Percentiles rank a stretch among this genome's conserved stretches.
Evolutionary conservation across 2,113 vertebrate genomes (phyloP).

Genomic region (Cromileptes altivelis): DNA sequence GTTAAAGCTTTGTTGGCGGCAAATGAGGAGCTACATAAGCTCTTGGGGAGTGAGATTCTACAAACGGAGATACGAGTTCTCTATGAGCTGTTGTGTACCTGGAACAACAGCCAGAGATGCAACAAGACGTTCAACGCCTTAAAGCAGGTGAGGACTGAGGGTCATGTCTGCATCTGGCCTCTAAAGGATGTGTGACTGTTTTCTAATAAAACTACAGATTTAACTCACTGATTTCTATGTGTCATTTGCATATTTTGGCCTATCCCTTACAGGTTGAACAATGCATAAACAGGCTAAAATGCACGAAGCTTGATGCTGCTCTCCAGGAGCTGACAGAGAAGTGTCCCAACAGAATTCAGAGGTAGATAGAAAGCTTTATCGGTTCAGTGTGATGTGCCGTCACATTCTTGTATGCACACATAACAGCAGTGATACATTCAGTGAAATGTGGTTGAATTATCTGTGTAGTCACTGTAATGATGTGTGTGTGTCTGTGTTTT

Average conservation of each 20-base stretch:
- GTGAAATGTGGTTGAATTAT: not conserved
- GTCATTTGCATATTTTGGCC: not conserved
- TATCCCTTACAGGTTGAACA: constrained; percentile 81
- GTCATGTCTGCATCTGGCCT: too few species aligned
- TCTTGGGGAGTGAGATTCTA: constrained; percentile 74
- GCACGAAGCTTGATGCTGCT: constrained; percentile 81
- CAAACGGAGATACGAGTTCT: constrained; percentile 81
- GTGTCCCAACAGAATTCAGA: constrained; percentile 77
- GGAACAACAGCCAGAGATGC: constrained; percentile 73
- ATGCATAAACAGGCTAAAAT: constrained; percentile 82
- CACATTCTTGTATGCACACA: not conserved
- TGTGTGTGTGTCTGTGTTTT: not conserved
- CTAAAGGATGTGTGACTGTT: too few species aligned
- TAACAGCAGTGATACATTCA: not conserved
- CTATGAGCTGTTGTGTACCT: constrained; percentile 75
- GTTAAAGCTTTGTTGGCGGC: constrained; percentile 23
- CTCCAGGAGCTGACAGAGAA: constrained; percentile 75
- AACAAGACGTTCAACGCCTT: constrained; percentile 80
- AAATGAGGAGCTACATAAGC: constrained; percentile 54
- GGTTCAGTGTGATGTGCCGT: not conserved
- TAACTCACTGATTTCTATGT: not conserved
- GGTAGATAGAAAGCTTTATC: constrained; percentile 47
- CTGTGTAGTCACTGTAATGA: not conserved
- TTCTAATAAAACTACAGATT: not conserved
- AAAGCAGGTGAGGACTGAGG: constrained; percentile 77